These are phyloP conservation scores for Diplodus sargus DNA, from an alignment of 2,797 vertebrate genomes.

Conservation along the genomic window DNA sequence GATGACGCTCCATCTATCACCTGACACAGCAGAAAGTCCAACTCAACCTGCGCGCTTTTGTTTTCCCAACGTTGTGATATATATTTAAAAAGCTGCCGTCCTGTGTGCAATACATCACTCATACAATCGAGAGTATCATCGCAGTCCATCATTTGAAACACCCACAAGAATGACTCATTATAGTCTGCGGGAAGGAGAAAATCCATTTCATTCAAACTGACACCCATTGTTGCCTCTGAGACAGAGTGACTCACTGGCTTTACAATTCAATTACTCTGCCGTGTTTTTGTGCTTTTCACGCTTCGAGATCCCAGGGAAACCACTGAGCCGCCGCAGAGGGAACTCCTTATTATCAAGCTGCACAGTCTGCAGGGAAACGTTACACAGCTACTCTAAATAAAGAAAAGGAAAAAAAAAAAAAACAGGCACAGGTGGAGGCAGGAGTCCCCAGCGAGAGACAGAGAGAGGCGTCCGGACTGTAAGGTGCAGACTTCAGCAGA, in stretches of 20 bases:
- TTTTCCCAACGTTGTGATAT: background rate
- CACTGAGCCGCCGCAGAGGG: conserved; percentile 45
- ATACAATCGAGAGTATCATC: conserved; percentile 10
- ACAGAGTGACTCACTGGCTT: conserved; percentile 42
- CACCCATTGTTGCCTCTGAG: conserved; percentile 7
- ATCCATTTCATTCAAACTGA: conserved; percentile 33
- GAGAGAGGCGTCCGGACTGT: conserved; percentile 18
- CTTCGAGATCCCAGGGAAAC: conserved; percentile 52
- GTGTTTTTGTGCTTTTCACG: conserved; percentile 69
- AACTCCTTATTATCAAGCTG: conserved; percentile 50
- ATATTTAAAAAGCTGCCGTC: conserved; percentile 18
- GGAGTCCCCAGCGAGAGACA: conserved; percentile 9
- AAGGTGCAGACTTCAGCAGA: conserved; percentile 42
- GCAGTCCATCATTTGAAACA: conserved; percentile 23
- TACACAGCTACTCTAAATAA: conserved; percentile 11
- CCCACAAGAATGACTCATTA: conserved; percentile 37
- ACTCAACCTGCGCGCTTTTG: background rate
- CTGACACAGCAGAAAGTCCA: conserved; percentile 20
- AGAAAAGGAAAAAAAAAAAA: background rate
- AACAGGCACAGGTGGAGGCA: conserved; percentile 24
- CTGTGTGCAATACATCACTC: background rate
- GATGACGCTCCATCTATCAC: conserved; percentile 4
- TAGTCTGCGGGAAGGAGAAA: conserved; percentile 6
- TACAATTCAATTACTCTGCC: conserved; percentile 64
- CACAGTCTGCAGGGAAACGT: conserved; percentile 54